These are phyloP conservation scores for Lithosia quadra DNA, from an alignment of 2,888 invertebrate species.

Conservation along the genomic window DNA sequence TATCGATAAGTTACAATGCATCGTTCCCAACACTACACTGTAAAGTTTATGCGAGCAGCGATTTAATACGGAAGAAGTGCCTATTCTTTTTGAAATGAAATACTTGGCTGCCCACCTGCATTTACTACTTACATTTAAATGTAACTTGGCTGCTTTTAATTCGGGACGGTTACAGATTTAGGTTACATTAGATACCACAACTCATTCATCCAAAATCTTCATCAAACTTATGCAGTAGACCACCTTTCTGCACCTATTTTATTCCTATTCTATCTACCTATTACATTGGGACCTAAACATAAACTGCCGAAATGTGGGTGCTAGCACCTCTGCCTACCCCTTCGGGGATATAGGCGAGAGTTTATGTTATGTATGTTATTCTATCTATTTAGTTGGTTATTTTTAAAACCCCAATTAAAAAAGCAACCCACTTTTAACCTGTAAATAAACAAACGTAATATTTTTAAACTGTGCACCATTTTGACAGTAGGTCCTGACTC, in stretches of 20 bases:
- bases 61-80: conserved; percentile 63
- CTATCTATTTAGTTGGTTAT: too few species aligned
- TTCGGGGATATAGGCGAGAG: too few species aligned
- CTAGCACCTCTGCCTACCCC: too few species aligned
- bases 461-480: not conserved
- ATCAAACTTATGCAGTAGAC: not conserved
- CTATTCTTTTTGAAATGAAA: conserved; percentile 68
- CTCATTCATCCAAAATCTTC: not conserved
- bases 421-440: not conserved
- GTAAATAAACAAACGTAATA: not conserved
- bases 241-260: too few species aligned
- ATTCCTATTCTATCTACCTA: too few species aligned
- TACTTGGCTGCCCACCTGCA: conserved; percentile 46
- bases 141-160: conserved; percentile 25
- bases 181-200: not conserved
- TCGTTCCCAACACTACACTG: conserved; percentile 45
- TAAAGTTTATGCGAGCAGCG: conserved; percentile 61
- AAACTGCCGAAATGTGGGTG: too few species aligned
- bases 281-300: too few species aligned
- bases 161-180: not conserved
- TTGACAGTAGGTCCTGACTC: too few species aligned
- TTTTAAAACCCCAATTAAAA: too few species aligned
- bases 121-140: conserved; percentile 46
- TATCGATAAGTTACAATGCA: too few species aligned
- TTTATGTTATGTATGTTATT: too few species aligned